A percentile compares a stretch with the other conserved stretches of the same genome.
These are phyloP conservation scores for Zapornia atra DNA, from an alignment of 2,113 vertebrate genomes.

Conservation along the genomic window DNA sequence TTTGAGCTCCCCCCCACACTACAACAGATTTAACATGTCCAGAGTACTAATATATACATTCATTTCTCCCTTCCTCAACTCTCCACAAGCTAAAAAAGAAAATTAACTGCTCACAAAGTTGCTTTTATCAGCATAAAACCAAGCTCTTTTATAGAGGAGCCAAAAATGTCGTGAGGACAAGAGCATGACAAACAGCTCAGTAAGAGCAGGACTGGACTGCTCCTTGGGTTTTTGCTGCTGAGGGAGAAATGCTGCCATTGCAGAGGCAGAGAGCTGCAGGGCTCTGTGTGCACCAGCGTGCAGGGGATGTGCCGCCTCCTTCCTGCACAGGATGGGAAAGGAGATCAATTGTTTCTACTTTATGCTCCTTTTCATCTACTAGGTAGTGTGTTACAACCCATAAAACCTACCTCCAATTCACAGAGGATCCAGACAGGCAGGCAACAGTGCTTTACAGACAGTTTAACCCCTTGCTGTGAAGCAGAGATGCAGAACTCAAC, in stretches of 20 bases:
- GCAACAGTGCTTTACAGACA: accelerated
- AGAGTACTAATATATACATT: not conserved
- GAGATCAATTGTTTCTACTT: not conserved
- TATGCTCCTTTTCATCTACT: not conserved
- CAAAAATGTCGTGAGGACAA: not conserved
- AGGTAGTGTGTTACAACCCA: not conserved
- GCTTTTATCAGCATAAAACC: not conserved
- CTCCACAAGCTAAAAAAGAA: not conserved
- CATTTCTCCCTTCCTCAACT: not conserved
- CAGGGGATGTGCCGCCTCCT: accelerated
- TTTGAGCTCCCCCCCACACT: not conserved
- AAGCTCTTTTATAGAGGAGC: not conserved
- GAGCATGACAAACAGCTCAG: not conserved
- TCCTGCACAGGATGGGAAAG: not conserved
- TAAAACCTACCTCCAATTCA: not conserved
- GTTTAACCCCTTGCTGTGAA: not conserved
- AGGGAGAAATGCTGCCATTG: not conserved
- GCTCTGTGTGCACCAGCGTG: accelerated
- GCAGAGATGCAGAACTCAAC: not conserved
- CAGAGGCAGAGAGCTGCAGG: not conserved
- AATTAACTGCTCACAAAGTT: not conserved
- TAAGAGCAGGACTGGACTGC: not conserved
- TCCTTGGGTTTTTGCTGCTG: not conserved
- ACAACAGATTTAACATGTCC: not conserved
- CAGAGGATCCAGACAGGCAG: not conserved